Conservation (phyloP, 2,113 vertebrate genomes). For the Seriola aureovittata region DNA sequence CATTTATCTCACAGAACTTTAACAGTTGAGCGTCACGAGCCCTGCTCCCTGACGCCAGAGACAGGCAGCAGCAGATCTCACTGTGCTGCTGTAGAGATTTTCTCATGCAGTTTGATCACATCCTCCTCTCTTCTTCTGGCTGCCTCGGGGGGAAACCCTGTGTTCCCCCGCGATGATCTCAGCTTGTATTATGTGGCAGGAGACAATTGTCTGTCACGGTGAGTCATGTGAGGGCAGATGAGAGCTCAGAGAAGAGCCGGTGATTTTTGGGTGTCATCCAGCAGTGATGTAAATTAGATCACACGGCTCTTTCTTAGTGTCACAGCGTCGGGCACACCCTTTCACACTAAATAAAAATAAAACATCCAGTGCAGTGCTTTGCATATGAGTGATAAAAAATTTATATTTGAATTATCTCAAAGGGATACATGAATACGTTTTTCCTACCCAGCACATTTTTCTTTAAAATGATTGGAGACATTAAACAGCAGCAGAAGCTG, state of each 20-base stretch:
- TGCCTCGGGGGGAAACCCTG: slow-evolving; percentile 32
- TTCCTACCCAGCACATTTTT: not conserved
- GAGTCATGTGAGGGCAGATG: slow-evolving; percentile 21
- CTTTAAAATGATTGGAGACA: not conserved
- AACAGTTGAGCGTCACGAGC: not conserved
- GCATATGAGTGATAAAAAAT: not conserved
- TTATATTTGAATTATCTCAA: not conserved
- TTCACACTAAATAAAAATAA: not conserved
- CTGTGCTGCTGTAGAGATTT: not conserved
- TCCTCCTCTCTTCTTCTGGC: slow-evolving; percentile 23
- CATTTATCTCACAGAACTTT: not conserved
- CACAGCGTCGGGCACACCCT: not conserved
- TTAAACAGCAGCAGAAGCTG: not conserved
- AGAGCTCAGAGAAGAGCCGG: slow-evolving; percentile 1
- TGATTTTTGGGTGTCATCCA: slow-evolving; percentile 12
- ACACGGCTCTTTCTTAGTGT: not conserved
- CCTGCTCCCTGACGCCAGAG: not conserved
- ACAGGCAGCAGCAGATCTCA: not conserved
- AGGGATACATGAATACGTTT: not conserved
- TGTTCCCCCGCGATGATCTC: slow-evolving; percentile 55
- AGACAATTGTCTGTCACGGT: slow-evolving; percentile 46
- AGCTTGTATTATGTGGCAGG: slow-evolving; percentile 63
- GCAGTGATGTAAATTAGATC: slow-evolving; percentile 17
- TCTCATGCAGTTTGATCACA: slow-evolving; percentile 46
- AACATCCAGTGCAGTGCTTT: not conserved